Percentiles rank a stretch among this genome's conserved stretches.
phyloP scores from a whole-genome alignment of 2,888 invertebrate genomes.

The Cryptophagus acutangulus region DNA sequence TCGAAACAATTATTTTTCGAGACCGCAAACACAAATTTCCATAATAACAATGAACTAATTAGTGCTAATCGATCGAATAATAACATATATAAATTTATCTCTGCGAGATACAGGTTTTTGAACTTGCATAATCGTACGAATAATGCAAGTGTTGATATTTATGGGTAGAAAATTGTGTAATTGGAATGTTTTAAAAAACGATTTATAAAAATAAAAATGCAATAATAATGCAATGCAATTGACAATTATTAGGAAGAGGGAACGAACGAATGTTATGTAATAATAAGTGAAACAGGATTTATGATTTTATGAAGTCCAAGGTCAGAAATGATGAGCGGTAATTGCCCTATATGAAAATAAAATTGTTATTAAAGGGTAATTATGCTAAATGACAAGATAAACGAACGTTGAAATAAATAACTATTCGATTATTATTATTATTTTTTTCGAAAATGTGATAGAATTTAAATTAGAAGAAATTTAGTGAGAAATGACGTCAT shows the following conservation, averaged over 20 bases:
- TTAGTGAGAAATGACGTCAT: no score
- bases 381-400: not conserved
- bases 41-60: no score
- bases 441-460: no score
- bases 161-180: not conserved
- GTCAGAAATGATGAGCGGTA: slow-evolving; percentile 12
- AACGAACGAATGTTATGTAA: slow-evolving; percentile 3
- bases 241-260: slow-evolving; percentile 4
- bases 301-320: slow-evolving; percentile 22
- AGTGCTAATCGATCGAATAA: no score
- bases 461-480: no score
- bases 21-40: no score
- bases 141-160: not conserved
- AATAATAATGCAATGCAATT: no score
- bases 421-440: not conserved
- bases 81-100: no score
- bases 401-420: not conserved
- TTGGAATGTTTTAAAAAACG: no score
- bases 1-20: no score
- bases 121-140: not conserved
- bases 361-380: slow-evolving; percentile 6
- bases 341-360: slow-evolving; percentile 3
- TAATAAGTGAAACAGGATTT: slow-evolving; percentile 15
- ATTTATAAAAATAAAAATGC: no score
- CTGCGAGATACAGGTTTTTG: not conserved